Conservation (phyloP, 2,113 vertebrate species). For the Irena cyanogastra region DNA sequence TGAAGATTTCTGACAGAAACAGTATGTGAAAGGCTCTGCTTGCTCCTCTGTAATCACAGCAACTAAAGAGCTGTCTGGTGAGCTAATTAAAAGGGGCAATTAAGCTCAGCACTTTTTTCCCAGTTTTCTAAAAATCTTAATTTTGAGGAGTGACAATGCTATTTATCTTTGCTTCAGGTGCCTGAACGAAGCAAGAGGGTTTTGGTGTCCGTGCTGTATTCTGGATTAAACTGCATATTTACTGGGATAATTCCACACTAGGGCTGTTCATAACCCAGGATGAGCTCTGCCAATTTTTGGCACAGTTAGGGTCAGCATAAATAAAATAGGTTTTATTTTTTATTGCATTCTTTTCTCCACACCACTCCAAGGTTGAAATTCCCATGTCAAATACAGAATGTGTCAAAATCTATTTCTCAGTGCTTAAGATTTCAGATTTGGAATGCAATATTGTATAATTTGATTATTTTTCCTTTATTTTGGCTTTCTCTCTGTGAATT, state of each 20-base stretch:
- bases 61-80: neutral
- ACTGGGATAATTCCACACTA: neutral
- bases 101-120: neutral
- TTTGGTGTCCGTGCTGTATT: neutral
- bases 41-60: neutral
- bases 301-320: neutral
- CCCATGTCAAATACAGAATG: accelerated
- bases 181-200: neutral
- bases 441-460: neutral
- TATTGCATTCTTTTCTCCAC: neutral
- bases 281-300: neutral
- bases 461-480: neutral
- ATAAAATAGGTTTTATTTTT: neutral
- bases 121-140: neutral
- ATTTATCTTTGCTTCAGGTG: neutral
- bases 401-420: neutral
- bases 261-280: neutral
- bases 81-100: neutral
- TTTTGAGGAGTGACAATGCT: neutral
- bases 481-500: neutral
- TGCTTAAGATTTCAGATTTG: neutral
- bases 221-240: neutral
- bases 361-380: neutral
- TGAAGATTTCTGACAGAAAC: neutral
- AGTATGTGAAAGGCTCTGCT: neutral